A percentile compares a stretch with the other conserved stretches of the same genome.
phyloP scores from a whole-genome alignment of 1,140 invertebrate species.

The Neodiprion virginianus region DNA sequence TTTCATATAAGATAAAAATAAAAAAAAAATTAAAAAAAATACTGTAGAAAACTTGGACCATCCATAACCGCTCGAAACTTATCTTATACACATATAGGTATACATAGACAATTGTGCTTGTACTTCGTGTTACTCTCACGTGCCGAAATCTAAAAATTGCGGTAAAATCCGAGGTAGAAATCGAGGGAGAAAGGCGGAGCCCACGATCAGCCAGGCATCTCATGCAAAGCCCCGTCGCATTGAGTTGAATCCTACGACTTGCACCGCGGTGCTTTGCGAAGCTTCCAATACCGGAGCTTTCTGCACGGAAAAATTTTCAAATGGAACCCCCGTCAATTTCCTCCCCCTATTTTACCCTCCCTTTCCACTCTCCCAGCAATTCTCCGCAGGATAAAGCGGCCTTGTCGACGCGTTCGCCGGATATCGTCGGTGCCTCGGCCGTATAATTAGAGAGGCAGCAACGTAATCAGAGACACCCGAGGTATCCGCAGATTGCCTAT shows the following conservation, averaged over 20 bases:
- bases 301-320: neutral
- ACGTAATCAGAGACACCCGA: constrained; percentile 49
- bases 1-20: too few species aligned
- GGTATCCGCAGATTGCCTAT: constrained; percentile 47
- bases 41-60: too few species aligned
- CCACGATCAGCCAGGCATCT: neutral
- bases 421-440: constrained; percentile 42
- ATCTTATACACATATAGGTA: too few species aligned
- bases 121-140: neutral
- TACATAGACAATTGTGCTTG: too few species aligned
- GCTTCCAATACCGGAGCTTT: too few species aligned
- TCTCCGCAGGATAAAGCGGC: constrained; percentile 13
- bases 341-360: constrained; percentile 13
- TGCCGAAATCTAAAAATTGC: neutral
- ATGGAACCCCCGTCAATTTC: constrained; percentile 24
- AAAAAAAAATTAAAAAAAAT: too few species aligned
- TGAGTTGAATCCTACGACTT: too few species aligned
- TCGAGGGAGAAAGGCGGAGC: neutral
- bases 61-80: too few species aligned
- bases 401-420: constrained; percentile 33
- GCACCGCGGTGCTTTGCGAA: too few species aligned
- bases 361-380: constrained; percentile 30
- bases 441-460: constrained; percentile 50
- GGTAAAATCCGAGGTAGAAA: neutral
- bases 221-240: too few species aligned